Conservation (phyloP, 2,888 invertebrate species). For the Eupithecia insigniata region DNA sequence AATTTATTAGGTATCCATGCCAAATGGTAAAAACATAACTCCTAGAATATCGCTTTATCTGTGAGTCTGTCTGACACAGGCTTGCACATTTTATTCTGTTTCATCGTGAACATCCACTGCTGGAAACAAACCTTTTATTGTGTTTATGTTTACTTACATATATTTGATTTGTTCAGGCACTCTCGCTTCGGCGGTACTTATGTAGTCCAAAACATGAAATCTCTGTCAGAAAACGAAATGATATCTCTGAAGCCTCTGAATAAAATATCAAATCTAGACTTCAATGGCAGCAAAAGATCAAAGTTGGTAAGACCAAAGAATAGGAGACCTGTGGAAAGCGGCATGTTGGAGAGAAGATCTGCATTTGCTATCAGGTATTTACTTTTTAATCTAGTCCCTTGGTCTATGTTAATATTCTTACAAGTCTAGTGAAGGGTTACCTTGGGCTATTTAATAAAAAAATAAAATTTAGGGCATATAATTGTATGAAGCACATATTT, state of each 20-base stretch:
- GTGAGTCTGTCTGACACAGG: neutral
- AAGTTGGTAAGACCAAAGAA: conserved; percentile 88
- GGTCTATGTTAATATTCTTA: neutral
- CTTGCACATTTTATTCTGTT: neutral
- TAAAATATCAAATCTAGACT: conserved; percentile 90
- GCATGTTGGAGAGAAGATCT: conserved; percentile 89
- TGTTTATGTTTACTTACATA: neutral
- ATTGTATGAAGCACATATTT: neutral
- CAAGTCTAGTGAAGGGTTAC: neutral
- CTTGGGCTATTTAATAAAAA: neutral
- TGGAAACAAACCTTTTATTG: neutral
- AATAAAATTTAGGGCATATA: too few species aligned
- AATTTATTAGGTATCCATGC: neutral
- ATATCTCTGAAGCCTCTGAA: conserved; percentile 94
- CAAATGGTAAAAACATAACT: neutral
- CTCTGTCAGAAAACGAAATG: conserved; percentile 94
- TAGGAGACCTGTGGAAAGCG: conserved; percentile 87
- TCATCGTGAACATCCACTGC: neutral
- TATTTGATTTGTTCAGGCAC: conserved; percentile 85
- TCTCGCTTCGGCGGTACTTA: conserved; percentile 97
- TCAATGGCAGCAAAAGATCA: conserved; percentile 87
- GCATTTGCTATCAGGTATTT: conserved; percentile 90
- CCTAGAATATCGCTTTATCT: neutral
- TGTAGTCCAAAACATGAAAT: conserved; percentile 96
- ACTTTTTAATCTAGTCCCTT: neutral